Base-by-base conservation (phyloP, 1,140 invertebrate genomes). In the Leptestheria dahalacensis region DNA sequence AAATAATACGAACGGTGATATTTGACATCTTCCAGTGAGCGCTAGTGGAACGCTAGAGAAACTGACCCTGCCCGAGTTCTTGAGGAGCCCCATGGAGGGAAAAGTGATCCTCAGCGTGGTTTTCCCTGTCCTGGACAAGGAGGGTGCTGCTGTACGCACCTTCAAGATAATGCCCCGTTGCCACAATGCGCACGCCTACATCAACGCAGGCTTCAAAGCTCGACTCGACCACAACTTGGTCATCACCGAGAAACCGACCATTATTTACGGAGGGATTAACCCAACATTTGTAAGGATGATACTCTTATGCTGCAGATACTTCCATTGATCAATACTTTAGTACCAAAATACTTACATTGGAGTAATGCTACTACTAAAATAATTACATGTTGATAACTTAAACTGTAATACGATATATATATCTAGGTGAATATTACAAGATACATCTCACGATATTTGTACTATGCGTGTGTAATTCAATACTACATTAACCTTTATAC, bases 111-210 rank as follows among this genome's bases (percentile, higher is more conserved):
- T 76, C 11, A 74, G 77, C 48, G 72, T 85, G 48, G 73, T 76
- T 53, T 64, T 86, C 25, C 78, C 79, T 2, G 65, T 75, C 4
- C 9, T 68, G 15, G 61, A 57, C 9, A 57, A 48, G 9, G 26
- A 64, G 3, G 33, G 33, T 9, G 59, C 63, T 60, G 56, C 61
- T 12, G 61, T 65, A 48, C 41, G 60, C 23, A 66, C 66, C 2
- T 69, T 64, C 61, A 84, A 84, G 74, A 81, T 88, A 61, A 86
- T 86, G 79, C 80, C 82, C 0, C 75, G 86, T 63, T 81, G 81
- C 3, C 85, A 88, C 74, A 91, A 91, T 70, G 80, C 87, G 0
- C 85, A 90, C 67, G 87, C 88, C 0, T 80, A 84, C 64, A 82
- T 92, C 0, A 89, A 88, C 68, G 85, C 84, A 11, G 88, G 82